Evolutionary conservation across 2,113 vertebrate genomes (phyloP).

Genomic region (Semnornis frantzii): DNA sequence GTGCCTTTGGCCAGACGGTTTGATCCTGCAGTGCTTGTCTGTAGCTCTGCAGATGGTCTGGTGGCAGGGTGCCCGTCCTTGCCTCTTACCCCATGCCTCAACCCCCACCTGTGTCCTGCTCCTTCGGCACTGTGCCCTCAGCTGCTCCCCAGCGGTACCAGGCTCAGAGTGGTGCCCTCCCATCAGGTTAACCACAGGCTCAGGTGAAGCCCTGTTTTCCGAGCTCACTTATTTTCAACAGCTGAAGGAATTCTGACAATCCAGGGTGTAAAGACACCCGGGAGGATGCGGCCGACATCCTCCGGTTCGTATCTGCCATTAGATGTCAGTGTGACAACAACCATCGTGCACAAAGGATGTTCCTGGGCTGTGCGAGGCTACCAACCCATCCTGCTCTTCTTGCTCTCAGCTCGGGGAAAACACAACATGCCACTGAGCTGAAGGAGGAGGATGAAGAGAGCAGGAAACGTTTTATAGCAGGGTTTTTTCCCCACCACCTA

Average conservation of each 20-base stretch:
- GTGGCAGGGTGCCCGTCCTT: neutral
- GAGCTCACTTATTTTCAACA: neutral
- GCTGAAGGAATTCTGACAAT: neutral
- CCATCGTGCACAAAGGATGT: neutral
- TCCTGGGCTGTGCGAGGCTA: neutral
- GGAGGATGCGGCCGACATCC: neutral
- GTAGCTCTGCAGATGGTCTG: neutral
- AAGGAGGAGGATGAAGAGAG: neutral
- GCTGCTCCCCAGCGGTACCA: accelerated
- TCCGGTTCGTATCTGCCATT: constrained; percentile 17
- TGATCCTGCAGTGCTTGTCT: neutral
- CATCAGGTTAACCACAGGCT: neutral
- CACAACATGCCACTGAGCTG: neutral
- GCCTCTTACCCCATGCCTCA: too few species aligned
- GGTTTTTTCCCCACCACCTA: neutral
- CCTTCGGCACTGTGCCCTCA: accelerated
- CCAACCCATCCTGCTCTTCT: neutral
- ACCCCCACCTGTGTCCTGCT: accelerated
- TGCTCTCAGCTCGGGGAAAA: neutral
- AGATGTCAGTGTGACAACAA: constrained; percentile 72
- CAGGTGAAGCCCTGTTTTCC: neutral
- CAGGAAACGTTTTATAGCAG: neutral
- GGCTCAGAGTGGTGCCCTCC: neutral
- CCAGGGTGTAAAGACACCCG: neutral
- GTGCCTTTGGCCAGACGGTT: neutral